Base-by-base conservation (phyloP, 2,888 invertebrate genomes). In the Galerucella pusilla region DNA sequence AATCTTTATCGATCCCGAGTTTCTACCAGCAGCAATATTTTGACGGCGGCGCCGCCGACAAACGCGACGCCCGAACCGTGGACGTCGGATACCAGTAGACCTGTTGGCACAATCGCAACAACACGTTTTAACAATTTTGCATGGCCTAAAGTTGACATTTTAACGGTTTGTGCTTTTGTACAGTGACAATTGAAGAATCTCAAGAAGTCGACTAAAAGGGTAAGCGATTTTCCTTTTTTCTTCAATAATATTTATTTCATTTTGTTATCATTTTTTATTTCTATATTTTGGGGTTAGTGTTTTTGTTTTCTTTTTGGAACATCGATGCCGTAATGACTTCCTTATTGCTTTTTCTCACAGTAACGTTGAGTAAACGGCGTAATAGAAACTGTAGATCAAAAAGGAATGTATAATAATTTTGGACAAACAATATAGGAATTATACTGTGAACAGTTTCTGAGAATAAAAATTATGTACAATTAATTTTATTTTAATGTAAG, bases 21-120 rank as follows among this genome's bases (percentile, higher is more conserved):
- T 52, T 25, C 65, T 14, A 45, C 60, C 10, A 49, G 45, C 46
- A 46, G 59, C 42, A 54, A n/a, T 45, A 42, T 60, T 74, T 74
- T 68, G 75, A 75, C 73, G 73, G 75, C 73, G 74, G 76, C 57
- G 77, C 75, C 57, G 77, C 75, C 72, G 77, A 52, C 61, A 74
- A 73, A 78, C 72, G 70, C 72, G 73, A 77, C 78, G 80, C 80
- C 79, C 75, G 64, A 64, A 20, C 42, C 64, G 45, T 20, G 20
- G 75, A 74, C 64, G 73, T 63, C 54, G 60, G 52, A 65, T 76
- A 76, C 79, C 78, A 81, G 81, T 81, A 74, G 79, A 81, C 81
- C 81, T 80, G 81, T 81, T 80, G 81, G 80, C 75, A 74, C 71
- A 73, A 59, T 66, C 74, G 46, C 35, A 71, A 72, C 71, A 77